These are phyloP conservation scores for Platygyra sinensis DNA, from an alignment of 64 coral and sea anemone genomes.

Conservation along the genomic window DNA sequence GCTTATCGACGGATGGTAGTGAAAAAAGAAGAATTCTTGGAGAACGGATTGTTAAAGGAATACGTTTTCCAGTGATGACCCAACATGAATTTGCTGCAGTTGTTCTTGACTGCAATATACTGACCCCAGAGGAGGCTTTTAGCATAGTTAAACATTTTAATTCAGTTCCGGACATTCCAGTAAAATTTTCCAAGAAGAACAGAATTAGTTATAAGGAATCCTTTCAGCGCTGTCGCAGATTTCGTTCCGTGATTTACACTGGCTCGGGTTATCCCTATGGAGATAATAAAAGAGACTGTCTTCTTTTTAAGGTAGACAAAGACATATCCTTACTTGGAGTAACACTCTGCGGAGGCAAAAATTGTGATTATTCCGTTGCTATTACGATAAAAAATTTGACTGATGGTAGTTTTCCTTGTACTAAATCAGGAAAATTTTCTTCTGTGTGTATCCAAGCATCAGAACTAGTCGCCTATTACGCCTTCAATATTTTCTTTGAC, in stretches of 20 bases:
- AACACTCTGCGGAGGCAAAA: background rate
- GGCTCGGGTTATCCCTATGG: background rate
- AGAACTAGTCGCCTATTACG: background rate
- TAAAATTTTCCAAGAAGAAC: background rate
- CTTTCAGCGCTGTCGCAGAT: background rate
- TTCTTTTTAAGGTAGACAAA: background rate
- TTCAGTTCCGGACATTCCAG: background rate
- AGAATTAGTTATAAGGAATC: background rate
- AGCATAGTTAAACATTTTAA: background rate
- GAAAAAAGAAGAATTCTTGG: conserved; percentile 3
- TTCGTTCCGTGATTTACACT: background rate
- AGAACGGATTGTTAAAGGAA: background rate
- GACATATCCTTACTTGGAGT: background rate
- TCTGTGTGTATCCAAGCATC: background rate
- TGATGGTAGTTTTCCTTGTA: background rate
- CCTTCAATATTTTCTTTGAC: background rate
- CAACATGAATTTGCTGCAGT: background rate
- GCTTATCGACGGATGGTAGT: background rate
- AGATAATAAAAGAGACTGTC: background rate
- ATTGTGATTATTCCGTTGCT: background rate
- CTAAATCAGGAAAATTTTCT: background rate
- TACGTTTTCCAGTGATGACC: background rate
- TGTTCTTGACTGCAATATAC: background rate
- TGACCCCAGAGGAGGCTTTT: background rate
- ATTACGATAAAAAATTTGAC: background rate